Conservation (phyloP, 2,113 vertebrate species). For the Urocitellus parryii region DNA sequence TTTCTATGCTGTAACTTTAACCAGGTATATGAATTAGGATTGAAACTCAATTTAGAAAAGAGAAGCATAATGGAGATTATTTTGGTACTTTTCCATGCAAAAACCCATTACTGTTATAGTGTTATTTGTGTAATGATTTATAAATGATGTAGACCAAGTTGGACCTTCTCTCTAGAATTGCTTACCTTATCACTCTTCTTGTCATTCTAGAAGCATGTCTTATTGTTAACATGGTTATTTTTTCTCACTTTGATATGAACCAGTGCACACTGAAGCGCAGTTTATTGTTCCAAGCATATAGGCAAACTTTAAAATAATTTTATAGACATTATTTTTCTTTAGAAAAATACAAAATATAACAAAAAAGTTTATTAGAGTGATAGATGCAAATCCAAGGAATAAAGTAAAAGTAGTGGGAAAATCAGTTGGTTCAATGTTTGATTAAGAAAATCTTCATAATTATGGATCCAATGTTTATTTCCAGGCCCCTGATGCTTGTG, state of each 20-base stretch:
- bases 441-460: background rate
- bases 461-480: background rate
- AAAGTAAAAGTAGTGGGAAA: background rate
- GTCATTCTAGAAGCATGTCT: background rate
- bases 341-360: background rate
- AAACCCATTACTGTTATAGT: background rate
- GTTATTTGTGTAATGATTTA: background rate
- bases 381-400: background rate
- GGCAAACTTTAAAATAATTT: background rate
- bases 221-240: background rate
- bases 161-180: background rate
- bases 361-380: background rate
- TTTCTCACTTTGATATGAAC: background rate
- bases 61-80: background rate
- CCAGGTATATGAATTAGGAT: background rate
- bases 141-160: background rate
- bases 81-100: background rate
- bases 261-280: background rate
- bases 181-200: background rate
- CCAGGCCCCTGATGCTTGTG: background rate
- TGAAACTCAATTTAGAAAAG: slow-evolving; percentile 16
- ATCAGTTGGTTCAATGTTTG: background rate
- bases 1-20: background rate
- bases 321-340: background rate
- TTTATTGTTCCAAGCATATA: background rate